phyloP scores from a whole-genome alignment of 2,888 invertebrate genomes.

The Ennomos fuscantarius region DNA sequence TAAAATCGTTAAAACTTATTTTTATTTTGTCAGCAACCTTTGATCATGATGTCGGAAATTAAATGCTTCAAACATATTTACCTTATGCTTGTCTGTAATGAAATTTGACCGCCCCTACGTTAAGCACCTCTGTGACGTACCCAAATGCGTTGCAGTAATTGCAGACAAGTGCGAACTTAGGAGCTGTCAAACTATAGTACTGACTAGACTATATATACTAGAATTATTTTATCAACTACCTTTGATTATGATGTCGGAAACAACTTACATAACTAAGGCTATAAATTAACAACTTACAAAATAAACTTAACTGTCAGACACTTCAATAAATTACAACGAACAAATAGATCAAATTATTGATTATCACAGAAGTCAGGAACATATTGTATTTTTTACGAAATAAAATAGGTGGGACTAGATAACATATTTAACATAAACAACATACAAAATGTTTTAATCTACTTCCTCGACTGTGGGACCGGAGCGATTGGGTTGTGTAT shows the following conservation, averaged over 20 bases:
- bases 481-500: conserved; percentile 39
- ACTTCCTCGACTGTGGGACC: conserved; percentile 69
- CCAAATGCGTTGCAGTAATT: too few species aligned
- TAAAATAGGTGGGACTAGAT: conserved; percentile 5
- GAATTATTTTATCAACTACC: conserved; percentile 2
- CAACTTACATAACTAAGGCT: too few species aligned
- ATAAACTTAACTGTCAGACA: background rate
- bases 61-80: background rate
- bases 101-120: too few species aligned
- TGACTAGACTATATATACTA: too few species aligned
- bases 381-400: background rate
- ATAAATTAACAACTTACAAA: too few species aligned
- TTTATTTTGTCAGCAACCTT: conserved; percentile 3
- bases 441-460: conserved; percentile 43
- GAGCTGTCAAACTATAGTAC: too few species aligned
- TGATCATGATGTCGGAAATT: conserved; percentile 17
- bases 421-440: background rate
- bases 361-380: background rate
- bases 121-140: too few species aligned
- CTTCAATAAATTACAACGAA: background rate
- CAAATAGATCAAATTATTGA: background rate
- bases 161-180: too few species aligned
- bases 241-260: conserved; percentile 18
- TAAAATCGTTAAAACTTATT: background rate
- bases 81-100: too few species aligned